A percentile compares a stretch with the other conserved stretches of the same genome.
Evolutionary conservation across 2,113 vertebrate species (phyloP).

Genomic region (Equus przewalskii): DNA sequence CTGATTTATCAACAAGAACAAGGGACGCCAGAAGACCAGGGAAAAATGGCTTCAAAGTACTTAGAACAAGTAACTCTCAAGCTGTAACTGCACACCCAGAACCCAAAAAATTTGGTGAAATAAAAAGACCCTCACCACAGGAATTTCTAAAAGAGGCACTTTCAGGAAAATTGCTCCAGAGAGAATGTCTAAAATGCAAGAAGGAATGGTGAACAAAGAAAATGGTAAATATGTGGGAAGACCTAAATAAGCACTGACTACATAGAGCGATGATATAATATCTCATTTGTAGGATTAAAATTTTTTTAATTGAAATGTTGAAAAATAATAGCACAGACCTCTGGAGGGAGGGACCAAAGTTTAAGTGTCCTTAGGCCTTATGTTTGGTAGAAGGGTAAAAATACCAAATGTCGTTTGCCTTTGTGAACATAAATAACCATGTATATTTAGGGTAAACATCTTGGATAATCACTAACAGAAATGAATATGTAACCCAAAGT

Average conservation of each 20-base stretch:
- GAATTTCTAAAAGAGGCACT: conserved; percentile 45
- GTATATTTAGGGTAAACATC: background rate
- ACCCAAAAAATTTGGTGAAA: conserved; percentile 13
- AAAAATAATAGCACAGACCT: background rate
- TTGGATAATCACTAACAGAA: background rate
- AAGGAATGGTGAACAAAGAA: background rate
- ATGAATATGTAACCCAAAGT: background rate
- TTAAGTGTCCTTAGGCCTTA: background rate
- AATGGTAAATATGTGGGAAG: background rate
- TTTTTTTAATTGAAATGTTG: background rate
- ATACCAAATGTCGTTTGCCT: background rate
- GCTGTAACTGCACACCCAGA: background rate
- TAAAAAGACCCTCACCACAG: conserved; percentile 58
- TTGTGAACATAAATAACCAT: background rate
- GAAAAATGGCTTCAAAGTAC: background rate
- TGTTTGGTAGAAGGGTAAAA: background rate
- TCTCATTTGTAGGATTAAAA: background rate
- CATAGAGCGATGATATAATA: background rate
- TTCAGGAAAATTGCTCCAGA: conserved; percentile 44
- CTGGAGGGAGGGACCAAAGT: background rate
- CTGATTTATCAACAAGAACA: background rate
- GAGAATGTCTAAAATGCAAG: conserved; percentile 44
- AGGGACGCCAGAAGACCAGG: background rate
- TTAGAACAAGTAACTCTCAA: background rate
- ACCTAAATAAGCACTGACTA: background rate